Evolutionary conservation across 1,140 invertebrate species (phyloP), one percentile per base, ranked within the genome.

Genomic region (Camponotus vicinus): DNA sequence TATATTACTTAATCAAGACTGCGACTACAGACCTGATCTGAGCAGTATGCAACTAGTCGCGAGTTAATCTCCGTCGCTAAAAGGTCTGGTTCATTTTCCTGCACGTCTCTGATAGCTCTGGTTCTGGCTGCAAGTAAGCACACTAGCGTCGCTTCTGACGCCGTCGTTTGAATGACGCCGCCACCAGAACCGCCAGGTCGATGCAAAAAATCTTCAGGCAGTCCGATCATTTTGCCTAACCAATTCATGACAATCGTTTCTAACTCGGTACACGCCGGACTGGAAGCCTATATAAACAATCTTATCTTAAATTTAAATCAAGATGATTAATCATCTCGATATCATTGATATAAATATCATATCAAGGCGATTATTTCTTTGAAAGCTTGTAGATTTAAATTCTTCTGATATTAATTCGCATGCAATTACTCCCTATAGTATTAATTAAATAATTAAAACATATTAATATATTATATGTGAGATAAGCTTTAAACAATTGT

Each of bases 241-340:
- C 99, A 99, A 95, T 99, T 99, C 97, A 99, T 98, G 37, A 99
- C 98, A 5, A 99, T 97, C 87, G 98, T 99, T 96, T 99, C 99
- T 80, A 99, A 94, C 95, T 99, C 99, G 0, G 99, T 99, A 92
- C 98, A 99, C 11, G 98, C 98, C 6, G 99, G 99, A 91, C 98
- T 99, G 1, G 98, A 98, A 1, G 98, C 98, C 98, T 99, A 71
- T 66, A 40, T 0, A 52, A 52, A 77, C n/a, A 9, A 27, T 76
- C 9, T 49, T 11, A 49, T 49, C 13, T 27, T 6, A 52, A 52
- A 52, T 52, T 52, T 52, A 13, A 78, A 61, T 61, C 4, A 34
- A 27, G 52, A 27, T 27, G 27, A 27, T 27, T 27, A 27, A 27
- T 27, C 27, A 27, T 27, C 27, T 27, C 27, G 27, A 27, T 27